Conservation (phyloP, 1,140 invertebrate species). For the Laodelphax striatellus region DNA sequence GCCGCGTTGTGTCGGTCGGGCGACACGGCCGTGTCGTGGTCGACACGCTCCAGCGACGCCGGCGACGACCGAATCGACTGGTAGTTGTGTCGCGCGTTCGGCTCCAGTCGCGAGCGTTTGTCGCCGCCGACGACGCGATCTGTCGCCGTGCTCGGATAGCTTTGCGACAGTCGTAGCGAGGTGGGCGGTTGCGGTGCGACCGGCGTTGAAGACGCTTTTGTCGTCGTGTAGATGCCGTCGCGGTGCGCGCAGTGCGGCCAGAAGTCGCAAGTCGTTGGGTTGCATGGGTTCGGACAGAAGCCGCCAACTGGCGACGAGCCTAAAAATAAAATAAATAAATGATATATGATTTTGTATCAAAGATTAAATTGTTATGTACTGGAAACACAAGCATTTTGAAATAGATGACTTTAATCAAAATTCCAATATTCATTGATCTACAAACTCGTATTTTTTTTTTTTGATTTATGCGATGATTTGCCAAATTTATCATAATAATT, state of each 20-base stretch:
- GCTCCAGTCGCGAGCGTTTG: too few relatives aligned
- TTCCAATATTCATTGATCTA: constrained; percentile 24
- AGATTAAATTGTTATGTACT: not conserved
- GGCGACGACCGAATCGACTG: constrained; percentile 21
- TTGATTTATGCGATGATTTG: too few relatives aligned
- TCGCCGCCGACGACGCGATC: too few relatives aligned
- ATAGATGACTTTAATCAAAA: not conserved
- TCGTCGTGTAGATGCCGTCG: constrained; percentile 26
- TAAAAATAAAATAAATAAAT: too few relatives aligned
- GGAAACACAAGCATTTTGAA: constrained; percentile 3
- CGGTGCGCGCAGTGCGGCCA: constrained; percentile 43
- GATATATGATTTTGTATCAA: too few relatives aligned
- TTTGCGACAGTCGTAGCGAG: constrained; percentile 39
- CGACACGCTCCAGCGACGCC: constrained; percentile 27
- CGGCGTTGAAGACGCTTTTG: constrained; percentile 8
- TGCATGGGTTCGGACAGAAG: constrained; percentile 30
- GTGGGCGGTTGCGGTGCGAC: constrained; percentile 7
- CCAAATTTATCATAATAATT: too few relatives aligned
- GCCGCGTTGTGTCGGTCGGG: constrained; percentile 4
- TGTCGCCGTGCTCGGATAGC: constrained; percentile 33
- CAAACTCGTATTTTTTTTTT: too few relatives aligned
- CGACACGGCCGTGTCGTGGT: constrained; percentile 12
- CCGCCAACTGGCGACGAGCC: constrained; percentile 8
- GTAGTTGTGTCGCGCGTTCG: not conserved
- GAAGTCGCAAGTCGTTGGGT: constrained; percentile 40